Percentiles rank a stretch among this genome's conserved stretches.
Conservation (phyloP, 2,888 invertebrate genomes). For the Agriopis leucophaearia region DNA sequence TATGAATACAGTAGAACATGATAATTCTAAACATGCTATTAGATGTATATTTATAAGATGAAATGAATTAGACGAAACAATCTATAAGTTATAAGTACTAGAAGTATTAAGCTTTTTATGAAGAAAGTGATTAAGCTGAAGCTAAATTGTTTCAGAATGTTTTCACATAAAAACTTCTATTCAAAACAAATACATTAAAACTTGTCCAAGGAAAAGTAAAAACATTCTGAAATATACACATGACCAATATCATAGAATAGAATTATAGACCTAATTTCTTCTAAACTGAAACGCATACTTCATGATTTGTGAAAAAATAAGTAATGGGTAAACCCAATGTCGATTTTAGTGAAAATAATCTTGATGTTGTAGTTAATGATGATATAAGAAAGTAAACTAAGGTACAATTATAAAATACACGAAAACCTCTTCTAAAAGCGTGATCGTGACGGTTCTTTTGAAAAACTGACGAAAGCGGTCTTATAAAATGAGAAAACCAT, state of each 20-base stretch:
- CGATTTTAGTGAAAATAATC: neutral
- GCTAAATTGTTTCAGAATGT: conserved; percentile 56
- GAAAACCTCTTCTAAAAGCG: no score
- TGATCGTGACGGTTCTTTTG: neutral
- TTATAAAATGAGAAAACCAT: conserved; percentile 28
- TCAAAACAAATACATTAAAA: conserved; percentile 29
- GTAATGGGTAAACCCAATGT: neutral
- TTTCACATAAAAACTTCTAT: conserved; percentile 47
- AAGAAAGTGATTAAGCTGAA: conserved; percentile 66
- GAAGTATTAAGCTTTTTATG: conserved; percentile 65
- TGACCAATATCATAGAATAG: neutral
- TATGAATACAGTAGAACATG: conserved; percentile 10
- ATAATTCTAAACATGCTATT: conserved; percentile 50
- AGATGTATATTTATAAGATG: conserved; percentile 8
- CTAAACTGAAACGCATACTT: neutral
- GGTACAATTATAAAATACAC: no score
- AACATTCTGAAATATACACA: conserved; percentile 45
- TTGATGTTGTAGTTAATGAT: neutral
- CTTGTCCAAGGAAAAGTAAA: conserved; percentile 23
- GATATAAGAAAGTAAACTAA: no score
- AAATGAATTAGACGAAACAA: conserved; percentile 68
- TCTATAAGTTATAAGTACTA: conserved; percentile 70
- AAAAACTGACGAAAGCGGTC: neutral
- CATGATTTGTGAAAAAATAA: conserved; percentile 23
- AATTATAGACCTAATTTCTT: conserved; percentile 1